Conservation (phyloP, 2,888 invertebrate genomes). For the Laspeyria flexula region DNA sequence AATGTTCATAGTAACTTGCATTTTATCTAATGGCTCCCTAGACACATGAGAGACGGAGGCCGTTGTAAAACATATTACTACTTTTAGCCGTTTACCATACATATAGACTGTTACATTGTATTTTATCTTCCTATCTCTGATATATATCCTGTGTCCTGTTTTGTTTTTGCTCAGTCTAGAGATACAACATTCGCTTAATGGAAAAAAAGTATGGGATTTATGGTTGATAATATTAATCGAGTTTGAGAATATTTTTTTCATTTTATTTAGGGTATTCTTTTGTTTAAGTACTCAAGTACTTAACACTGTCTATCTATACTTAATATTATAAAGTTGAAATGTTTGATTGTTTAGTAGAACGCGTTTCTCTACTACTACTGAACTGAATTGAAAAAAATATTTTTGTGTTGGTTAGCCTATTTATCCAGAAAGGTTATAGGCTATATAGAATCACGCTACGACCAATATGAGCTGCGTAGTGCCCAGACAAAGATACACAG, state of each 20-base stretch:
- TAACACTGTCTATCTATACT: no score
- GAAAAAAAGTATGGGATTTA: slow-evolving; percentile 37
- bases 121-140: slow-evolving; percentile 15
- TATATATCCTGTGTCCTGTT: slow-evolving; percentile 5
- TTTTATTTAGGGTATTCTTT: not conserved
- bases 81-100: slow-evolving; percentile 8
- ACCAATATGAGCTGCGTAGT: no score
- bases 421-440: no score
- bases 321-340: no score
- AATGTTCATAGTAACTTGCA: slow-evolving; percentile 43
- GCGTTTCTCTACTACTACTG: no score
- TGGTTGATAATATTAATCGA: slow-evolving; percentile 43
- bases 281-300: no score
- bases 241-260: no score
- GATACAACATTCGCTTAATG: not conserved
- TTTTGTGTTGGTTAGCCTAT: no score
- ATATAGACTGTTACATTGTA: slow-evolving; percentile 8
- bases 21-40: slow-evolving; percentile 29
- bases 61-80: slow-evolving; percentile 14
- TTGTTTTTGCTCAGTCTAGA: not conserved
- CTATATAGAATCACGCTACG: no score
- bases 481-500: no score
- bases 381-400: no score
- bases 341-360: no score
- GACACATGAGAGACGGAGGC: slow-evolving; percentile 26